A percentile compares a stretch with the other conserved stretches of the same genome.
Evolutionary conservation across 2,888 invertebrate genomes (phyloP).

Genomic region (Stenurella melanura): DNA sequence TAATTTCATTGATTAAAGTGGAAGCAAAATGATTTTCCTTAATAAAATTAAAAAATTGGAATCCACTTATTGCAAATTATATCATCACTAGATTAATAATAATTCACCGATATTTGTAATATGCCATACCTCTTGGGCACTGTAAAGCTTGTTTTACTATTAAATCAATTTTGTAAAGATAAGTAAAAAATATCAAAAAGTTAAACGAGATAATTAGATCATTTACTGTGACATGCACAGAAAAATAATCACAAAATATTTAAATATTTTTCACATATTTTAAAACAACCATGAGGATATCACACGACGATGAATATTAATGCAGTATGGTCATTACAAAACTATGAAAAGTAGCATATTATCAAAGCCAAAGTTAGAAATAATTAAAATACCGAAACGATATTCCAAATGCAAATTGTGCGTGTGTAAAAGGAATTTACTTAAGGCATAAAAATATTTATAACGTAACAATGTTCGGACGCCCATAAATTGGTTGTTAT

Average conservation of each 20-base stretch:
- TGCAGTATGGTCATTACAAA: constrained; percentile 6
- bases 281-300: not conserved
- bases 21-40: too few relatives aligned
- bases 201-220: not conserved
- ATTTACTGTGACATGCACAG: not conserved
- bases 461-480: constrained; percentile 32
- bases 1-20: too few relatives aligned
- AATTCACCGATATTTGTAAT: too few relatives aligned
- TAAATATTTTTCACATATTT: not conserved
- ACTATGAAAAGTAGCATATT: constrained; percentile 13
- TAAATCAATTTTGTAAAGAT: too few relatives aligned
- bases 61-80: too few relatives aligned
- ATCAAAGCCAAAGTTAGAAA: constrained; percentile 21
- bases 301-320: not conserved
- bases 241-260: not conserved
- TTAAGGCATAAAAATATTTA: constrained; percentile 29
- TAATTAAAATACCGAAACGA: constrained; percentile 31
- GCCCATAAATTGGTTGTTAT: constrained; percentile 26
- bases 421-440: constrained; percentile 29
- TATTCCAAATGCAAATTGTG: constrained; percentile 38
- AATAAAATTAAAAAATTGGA: too few relatives aligned
- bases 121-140: too few relatives aligned
- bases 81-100: too few relatives aligned
- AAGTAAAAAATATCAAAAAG: not conserved
- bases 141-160: too few relatives aligned